These are phyloP conservation scores for Phrynocephalus versicolor DNA, from an alignment of 2,113 vertebrate genomes.

Conservation along the genomic window DNA sequence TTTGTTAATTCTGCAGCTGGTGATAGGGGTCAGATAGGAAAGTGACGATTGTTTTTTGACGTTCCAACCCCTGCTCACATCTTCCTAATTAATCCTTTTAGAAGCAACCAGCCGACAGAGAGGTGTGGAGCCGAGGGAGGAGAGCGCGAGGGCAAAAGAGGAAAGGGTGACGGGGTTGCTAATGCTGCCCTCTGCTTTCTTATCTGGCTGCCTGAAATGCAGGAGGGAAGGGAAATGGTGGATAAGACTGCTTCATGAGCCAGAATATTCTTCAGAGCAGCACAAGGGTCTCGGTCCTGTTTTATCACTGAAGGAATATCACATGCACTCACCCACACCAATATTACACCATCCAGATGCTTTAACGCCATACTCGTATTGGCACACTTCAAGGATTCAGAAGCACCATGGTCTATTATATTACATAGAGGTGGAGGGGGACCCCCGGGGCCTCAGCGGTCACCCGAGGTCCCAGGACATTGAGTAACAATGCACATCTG, in stretches of 20 bases:
- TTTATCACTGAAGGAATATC: background rate
- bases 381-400: background rate
- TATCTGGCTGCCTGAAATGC: background rate
- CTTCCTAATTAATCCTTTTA: constrained; percentile 84
- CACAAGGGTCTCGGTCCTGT: background rate
- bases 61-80: constrained; percentile 81
- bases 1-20: constrained; percentile 86
- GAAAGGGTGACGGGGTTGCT: background rate
- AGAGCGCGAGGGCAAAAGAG: constrained; percentile 43
- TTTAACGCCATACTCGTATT: too few species aligned
- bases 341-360: background rate
- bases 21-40: constrained; percentile 84
- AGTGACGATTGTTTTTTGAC: constrained; percentile 84
- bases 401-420: background rate
- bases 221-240: constrained; percentile 1
- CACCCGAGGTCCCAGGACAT: background rate
- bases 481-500: background rate
- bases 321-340: background rate
- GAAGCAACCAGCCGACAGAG: constrained; percentile 71
- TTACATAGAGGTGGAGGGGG: background rate
- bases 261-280: background rate
- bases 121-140: constrained; percentile 64
- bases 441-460: background rate
- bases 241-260: background rate
- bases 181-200: constrained; percentile 15